phyloP scores from a whole-genome alignment of 2,113 vertebrate genomes.

The Peromyscus leucopus region DNA sequence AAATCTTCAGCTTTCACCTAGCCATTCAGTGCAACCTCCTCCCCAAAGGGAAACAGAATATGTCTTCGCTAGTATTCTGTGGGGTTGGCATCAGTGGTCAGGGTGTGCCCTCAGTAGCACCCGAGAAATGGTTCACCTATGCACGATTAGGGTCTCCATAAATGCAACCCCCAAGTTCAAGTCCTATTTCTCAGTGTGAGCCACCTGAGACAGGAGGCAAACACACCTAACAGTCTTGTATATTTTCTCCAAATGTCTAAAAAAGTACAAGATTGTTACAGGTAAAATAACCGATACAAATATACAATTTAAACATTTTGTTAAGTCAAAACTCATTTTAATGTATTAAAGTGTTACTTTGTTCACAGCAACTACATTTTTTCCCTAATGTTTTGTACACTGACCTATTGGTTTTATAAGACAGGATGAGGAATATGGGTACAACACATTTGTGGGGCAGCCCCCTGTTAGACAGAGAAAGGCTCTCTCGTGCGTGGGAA shows the following conservation, averaged over 20 bases:
- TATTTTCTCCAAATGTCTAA: neutral
- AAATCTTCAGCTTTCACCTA: neutral
- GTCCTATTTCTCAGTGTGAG: fast-evolving
- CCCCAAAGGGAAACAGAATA: too few relatives aligned
- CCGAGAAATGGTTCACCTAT: neutral
- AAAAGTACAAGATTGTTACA: neutral
- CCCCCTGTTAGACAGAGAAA: neutral
- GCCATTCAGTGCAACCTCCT: fast-evolving
- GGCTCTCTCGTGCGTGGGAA: neutral
- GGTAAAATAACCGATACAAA: neutral
- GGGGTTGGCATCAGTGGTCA: fast-evolving
- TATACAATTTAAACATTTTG: neutral
- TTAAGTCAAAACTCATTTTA: neutral
- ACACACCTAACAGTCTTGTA: neutral
- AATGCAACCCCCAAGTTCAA: fast-evolving
- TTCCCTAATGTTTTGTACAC: too few relatives aligned
- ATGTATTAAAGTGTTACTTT: neutral
- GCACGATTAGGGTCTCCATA: too few relatives aligned
- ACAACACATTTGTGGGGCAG: fast-evolving
- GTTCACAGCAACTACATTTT: fast-evolving
- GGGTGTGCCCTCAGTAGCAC: fast-evolving
- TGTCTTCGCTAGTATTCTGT: fast-evolving
- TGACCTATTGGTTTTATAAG: fast-evolving
- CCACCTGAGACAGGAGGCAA: fast-evolving
- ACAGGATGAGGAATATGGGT: neutral